A percentile compares a stretch with the other conserved stretches of the same genome.
phyloP scores from a whole-genome alignment of 1,140 invertebrate genomes.

The Berghia stephanieae region DNA sequence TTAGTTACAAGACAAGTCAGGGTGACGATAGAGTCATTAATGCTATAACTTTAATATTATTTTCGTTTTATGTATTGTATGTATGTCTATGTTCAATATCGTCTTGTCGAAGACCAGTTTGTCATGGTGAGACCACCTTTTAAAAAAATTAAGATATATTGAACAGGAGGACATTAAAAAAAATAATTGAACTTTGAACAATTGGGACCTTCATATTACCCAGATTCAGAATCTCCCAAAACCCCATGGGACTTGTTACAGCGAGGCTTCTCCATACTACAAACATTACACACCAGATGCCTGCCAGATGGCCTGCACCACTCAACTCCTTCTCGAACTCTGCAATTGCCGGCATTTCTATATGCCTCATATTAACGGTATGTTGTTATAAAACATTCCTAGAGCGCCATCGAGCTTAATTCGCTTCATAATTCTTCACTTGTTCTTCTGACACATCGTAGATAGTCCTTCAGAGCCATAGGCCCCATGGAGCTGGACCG shows the following conservation, averaged over 20 bases:
- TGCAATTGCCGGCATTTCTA: constrained; percentile 47
- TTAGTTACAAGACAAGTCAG: too few relatives aligned
- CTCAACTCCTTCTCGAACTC: constrained; percentile 13
- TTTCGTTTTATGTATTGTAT: background rate
- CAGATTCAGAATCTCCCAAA: constrained; percentile 45
- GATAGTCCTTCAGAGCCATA: too few relatives aligned
- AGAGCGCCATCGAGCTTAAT: too few relatives aligned
- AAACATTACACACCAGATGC: constrained; percentile 40
- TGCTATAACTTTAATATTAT: background rate
- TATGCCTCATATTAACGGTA: constrained; percentile 38
- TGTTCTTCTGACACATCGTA: too few relatives aligned
- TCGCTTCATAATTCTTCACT: too few relatives aligned
- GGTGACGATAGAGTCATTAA: background rate
- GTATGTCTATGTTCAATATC: background rate
- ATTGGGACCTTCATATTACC: background rate
- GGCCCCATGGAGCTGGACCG: too few relatives aligned
- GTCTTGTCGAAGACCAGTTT: background rate
- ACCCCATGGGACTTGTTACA: constrained; percentile 44
- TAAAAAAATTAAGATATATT: background rate
- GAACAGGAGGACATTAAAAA: background rate
- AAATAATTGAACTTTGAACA: background rate
- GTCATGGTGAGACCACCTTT: background rate
- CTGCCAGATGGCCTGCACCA: constrained; percentile 46
- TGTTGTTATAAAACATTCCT: too few relatives aligned
- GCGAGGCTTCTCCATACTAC: constrained; percentile 37